These are phyloP conservation scores for Aleiodes alternator DNA, from an alignment of 2,888 invertebrate species.

Conservation along the genomic window DNA sequence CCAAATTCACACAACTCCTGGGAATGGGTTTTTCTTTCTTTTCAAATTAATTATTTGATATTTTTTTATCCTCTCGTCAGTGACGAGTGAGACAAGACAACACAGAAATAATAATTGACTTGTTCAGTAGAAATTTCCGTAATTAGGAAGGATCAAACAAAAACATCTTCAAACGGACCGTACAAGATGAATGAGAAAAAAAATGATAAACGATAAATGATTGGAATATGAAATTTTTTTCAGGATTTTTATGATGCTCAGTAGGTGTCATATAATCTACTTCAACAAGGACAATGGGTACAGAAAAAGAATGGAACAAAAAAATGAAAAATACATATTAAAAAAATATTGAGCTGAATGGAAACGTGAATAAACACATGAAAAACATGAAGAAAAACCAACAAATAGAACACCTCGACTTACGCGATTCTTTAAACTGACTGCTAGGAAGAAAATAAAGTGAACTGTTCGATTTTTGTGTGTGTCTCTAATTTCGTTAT, in stretches of 20 bases:
- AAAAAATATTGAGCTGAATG: conserved; percentile 45
- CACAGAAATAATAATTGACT: conserved; percentile 5
- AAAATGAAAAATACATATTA: conserved; percentile 43
- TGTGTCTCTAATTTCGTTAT: conserved; percentile 47
- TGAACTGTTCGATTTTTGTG: conserved; percentile 52
- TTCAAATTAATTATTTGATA: neutral
- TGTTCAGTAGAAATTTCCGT: neutral
- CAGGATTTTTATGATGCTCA: neutral
- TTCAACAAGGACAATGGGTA: conserved; percentile 25
- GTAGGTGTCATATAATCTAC: conserved; percentile 48
- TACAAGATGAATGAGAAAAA: neutral
- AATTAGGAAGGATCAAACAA: conserved; percentile 8
- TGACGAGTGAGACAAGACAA: neutral
- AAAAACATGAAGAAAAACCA: conserved; percentile 51
- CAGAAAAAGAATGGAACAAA: neutral
- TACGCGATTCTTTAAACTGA: conserved; percentile 59
- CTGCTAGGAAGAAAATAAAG: conserved; percentile 57
- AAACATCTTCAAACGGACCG: conserved; percentile 14
- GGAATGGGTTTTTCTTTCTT: conserved; percentile 19
- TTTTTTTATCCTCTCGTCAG: neutral
- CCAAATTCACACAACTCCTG: conserved; percentile 64
- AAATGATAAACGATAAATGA: neutral
- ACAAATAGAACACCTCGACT: conserved; percentile 59
- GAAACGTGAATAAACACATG: conserved; percentile 40
- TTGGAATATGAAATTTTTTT: neutral